phyloP scores from a whole-genome alignment of 2,113 vertebrate species.

The Hipposideros armiger region DNA sequence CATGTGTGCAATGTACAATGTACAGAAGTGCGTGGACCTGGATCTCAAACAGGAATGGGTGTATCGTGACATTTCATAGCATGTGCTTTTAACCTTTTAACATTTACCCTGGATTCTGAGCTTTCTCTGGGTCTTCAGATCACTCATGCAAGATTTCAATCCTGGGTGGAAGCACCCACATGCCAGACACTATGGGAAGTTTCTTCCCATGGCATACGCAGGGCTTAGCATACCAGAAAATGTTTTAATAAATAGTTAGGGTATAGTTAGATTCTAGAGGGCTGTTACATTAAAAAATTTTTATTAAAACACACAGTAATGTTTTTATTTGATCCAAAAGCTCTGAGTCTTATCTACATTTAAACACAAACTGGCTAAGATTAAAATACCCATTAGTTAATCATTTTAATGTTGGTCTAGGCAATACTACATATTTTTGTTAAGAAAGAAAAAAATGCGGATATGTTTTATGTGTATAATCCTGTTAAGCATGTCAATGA shows the following conservation, averaged over 20 bases:
- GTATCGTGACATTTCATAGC: neutral
- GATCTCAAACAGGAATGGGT: neutral
- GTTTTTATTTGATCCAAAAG: neutral
- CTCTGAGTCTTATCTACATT: neutral
- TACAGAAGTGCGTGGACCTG: neutral
- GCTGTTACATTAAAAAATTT: neutral
- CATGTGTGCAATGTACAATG: too few relatives aligned
- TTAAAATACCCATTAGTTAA: constrained; percentile 1
- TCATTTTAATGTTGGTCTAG: neutral
- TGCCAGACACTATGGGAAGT: neutral
- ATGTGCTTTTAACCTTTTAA: neutral
- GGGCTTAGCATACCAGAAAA: neutral
- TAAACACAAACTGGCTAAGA: neutral
- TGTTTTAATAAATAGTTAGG: neutral
- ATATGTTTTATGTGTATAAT: neutral
- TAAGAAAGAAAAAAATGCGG: neutral
- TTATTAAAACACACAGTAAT: neutral
- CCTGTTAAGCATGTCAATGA: neutral
- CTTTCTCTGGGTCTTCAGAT: neutral
- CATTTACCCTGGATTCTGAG: neutral
- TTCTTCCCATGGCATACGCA: neutral
- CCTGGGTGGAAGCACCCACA: neutral
- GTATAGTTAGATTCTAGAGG: neutral
- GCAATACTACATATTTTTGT: neutral
- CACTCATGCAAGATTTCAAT: neutral